Base-by-base conservation (phyloP, 2,113 vertebrate species). In the Anser brachyrhynchus region DNA sequence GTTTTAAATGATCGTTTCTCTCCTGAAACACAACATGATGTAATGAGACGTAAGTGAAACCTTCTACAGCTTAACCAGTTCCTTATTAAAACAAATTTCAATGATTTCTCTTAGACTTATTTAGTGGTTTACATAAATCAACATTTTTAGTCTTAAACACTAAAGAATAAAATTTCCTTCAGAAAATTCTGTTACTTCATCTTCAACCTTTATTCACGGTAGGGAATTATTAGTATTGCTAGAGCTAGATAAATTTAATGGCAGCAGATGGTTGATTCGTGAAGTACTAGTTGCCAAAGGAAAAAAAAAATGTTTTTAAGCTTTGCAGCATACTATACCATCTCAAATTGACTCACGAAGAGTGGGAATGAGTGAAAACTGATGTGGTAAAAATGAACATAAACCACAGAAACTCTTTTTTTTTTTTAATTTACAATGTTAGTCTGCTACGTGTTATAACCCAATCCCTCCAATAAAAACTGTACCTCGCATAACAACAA, bases 221-320 rank as follows among this genome's bases (percentile, higher is more conserved):
- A 95, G 87, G 76, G 94, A 91, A 96, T 95, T 93, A 95, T 89
- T 95, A 94, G 82, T 41, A 95, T 80, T 92, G 72, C 89, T 91
- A 92, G 79, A 93, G 88, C 76, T 78, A 93, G 86, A 96, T 92
- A 71, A 90, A 94, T 91, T 91, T 94, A 92, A 92, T 94, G 94
- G 92, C 81, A 96, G 95, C 95, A 96, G 93, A 97, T 97, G 96
- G 92, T 55, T 72, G 88, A 85, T 95, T 95, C 75, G 89, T 96
- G 93, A 97, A 96, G 89, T 64, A 93, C 74, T 85, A 85, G 92
- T 52, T 96, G 94, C 93, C 94, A 97, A 93, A 90, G 81, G 64
- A 95, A 93, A 95, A 67, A 93, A 95, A 96, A 80, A 89, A 12
- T 92, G 92, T 52, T 96, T 95, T 93, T 91, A 95, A 94, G 92